Percentiles rank a stretch among this genome's conserved stretches.
These are phyloP conservation scores for Hofmannophila pseudospretella DNA, from an alignment of 2,888 invertebrate species.

Conservation along the genomic window DNA sequence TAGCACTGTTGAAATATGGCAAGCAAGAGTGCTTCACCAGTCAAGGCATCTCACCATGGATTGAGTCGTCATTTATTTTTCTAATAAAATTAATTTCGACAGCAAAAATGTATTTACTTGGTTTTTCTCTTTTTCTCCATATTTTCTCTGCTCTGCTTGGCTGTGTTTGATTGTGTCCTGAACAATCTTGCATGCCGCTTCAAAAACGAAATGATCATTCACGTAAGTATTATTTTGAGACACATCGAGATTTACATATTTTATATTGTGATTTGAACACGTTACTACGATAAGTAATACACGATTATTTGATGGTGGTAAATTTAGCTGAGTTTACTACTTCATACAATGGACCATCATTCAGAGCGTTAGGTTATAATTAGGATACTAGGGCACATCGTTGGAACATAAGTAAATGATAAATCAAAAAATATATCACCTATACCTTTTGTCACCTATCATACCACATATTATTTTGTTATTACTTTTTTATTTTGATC, in stretches of 20 bases:
- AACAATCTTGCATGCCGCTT: slow-evolving; percentile 87
- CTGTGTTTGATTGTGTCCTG: slow-evolving; percentile 90
- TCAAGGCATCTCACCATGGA: slow-evolving; percentile 71
- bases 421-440: slow-evolving; percentile 38
- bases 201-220: slow-evolving; percentile 83
- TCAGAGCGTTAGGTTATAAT: slow-evolving; percentile 15
- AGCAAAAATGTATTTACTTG: slow-evolving; percentile 83
- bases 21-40: slow-evolving; percentile 26
- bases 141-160: slow-evolving; percentile 90
- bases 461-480: slow-evolving; percentile 48
- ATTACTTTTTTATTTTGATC: slow-evolving; percentile 50
- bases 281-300: slow-evolving; percentile 2
- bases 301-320: slow-evolving; percentile 1
- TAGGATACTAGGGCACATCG: slow-evolving; percentile 25
- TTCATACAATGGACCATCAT: slow-evolving; percentile 19
- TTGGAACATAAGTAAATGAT: slow-evolving; percentile 21
- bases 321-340: neutral
- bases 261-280: slow-evolving; percentile 18
- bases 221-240: slow-evolving; percentile 85
- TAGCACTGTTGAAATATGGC: slow-evolving; percentile 11
- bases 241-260: slow-evolving; percentile 57
- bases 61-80: slow-evolving; percentile 73
- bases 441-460: slow-evolving; percentile 58
- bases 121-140: slow-evolving; percentile 87
- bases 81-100: slow-evolving; percentile 70